Conservation (phyloP, 2,888 invertebrate species). For the Apoda limacodes region DNA sequence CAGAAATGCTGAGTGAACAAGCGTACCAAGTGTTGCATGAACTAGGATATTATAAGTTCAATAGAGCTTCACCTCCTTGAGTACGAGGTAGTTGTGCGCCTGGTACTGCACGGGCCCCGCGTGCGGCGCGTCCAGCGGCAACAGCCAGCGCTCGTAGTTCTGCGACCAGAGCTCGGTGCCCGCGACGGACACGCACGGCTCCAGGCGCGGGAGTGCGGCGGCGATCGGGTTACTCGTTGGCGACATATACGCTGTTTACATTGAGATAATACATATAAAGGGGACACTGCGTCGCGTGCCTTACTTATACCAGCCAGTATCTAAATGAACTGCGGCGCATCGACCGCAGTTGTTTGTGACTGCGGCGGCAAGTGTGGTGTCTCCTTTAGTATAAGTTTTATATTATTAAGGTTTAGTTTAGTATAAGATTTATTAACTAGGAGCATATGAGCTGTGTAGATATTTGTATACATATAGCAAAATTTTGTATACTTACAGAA, state of each 20-base stretch:
- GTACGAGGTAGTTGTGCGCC: constrained; percentile 54
- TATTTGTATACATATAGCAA: too few relatives aligned
- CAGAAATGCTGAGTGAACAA: too few relatives aligned
- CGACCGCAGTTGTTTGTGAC: too few relatives aligned
- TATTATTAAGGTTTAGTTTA: too few relatives aligned
- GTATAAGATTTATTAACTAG: too few relatives aligned
- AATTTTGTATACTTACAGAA: constrained; percentile 47
- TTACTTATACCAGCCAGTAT: too few relatives aligned
- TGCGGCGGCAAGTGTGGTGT: too few relatives aligned
- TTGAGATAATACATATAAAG: not conserved
- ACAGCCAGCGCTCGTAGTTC: constrained; percentile 92
- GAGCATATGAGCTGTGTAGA: too few relatives aligned
- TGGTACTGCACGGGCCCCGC: constrained; percentile 75
- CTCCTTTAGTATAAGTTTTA: too few relatives aligned
- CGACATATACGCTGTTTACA: constrained; percentile 3
- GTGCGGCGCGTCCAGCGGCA: constrained; percentile 80
- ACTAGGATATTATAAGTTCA: constrained; percentile 2
- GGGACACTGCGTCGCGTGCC: too few relatives aligned
- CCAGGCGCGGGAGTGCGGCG: constrained; percentile 24
- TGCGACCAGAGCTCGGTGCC: constrained; percentile 84
- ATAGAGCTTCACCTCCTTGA: constrained; percentile 42
- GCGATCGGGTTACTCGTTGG: constrained; percentile 14
- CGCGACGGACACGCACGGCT: constrained; percentile 65
- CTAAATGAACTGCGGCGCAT: too few relatives aligned
- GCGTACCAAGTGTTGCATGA: too few relatives aligned